Evolutionary conservation across 1,140 invertebrate species (phyloP).

Genomic region (Zaprionus nigranus): DNA sequence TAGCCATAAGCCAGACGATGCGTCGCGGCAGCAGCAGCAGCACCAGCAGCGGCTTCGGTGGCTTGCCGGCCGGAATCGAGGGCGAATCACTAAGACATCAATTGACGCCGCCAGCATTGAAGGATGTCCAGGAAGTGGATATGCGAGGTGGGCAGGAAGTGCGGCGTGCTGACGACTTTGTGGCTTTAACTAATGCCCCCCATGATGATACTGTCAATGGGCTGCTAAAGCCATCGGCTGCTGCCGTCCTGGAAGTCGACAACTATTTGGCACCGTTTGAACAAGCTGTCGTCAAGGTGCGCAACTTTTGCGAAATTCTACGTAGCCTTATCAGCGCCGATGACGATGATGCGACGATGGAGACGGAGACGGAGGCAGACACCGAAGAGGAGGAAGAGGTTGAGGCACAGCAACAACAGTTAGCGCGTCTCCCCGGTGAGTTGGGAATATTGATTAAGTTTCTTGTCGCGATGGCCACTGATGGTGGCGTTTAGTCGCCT

Average conservation of each 20-base stretch:
- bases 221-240: slow-evolving; percentile 7
- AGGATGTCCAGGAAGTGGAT: slow-evolving; percentile 39
- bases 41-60: neutral
- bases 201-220: slow-evolving; percentile 31
- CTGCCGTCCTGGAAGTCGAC: slow-evolving; percentile 30
- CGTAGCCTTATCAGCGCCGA: slow-evolving; percentile 52
- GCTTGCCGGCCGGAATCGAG: neutral
- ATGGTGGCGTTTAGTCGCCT: slow-evolving; percentile 14
- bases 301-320: slow-evolving; percentile 65
- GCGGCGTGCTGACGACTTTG: slow-evolving; percentile 21
- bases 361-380: neutral
- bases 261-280: slow-evolving; percentile 58
- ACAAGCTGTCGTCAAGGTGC: slow-evolving; percentile 53
- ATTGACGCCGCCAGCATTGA: slow-evolving; percentile 38
- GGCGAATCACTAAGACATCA: slow-evolving; percentile 29
- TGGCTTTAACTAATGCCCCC: slow-evolving; percentile 39
- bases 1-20: slow-evolving; percentile 70
- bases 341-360: neutral
- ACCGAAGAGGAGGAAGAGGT: slow-evolving; percentile 11
- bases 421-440: slow-evolving; percentile 48
- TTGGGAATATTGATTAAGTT: slow-evolving; percentile 32
- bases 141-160: slow-evolving; percentile 51
- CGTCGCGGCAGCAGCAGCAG: slow-evolving; percentile 33
- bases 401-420: neutral
- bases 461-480: neutral